Evolutionary conservation across 2,797 vertebrate species (phyloP).

Genomic region (Characodon lateralis): DNA sequence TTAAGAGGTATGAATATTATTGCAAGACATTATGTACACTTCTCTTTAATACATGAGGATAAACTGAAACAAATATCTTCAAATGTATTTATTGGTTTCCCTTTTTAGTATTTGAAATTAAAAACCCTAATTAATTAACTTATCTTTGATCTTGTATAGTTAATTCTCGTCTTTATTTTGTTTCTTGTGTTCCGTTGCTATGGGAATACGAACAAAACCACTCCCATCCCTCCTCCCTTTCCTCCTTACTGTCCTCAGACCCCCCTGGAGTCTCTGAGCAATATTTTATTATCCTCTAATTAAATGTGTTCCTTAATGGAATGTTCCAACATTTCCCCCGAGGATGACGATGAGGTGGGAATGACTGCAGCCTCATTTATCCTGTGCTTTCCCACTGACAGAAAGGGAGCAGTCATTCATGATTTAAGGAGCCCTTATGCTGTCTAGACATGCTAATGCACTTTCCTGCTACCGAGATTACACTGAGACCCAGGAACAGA

Average conservation of each 20-base stretch:
- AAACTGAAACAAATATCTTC: background rate
- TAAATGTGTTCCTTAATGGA: slow-evolving; percentile 78
- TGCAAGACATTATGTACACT: background rate
- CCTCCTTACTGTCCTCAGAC: slow-evolving; percentile 36
- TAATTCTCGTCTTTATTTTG: slow-evolving; percentile 49
- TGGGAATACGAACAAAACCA: slow-evolving; percentile 32
- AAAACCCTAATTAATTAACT: slow-evolving; percentile 25
- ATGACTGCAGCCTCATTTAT: slow-evolving; percentile 65
- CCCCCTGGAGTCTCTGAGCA: slow-evolving; percentile 66
- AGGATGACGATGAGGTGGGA: slow-evolving; percentile 34
- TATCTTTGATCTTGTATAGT: slow-evolving; percentile 40
- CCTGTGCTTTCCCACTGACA: slow-evolving; percentile 59
- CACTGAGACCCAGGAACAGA: slow-evolving; percentile 37
- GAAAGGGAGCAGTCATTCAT: slow-evolving; percentile 77
- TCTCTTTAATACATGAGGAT: no score
- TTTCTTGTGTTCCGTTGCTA: slow-evolving; percentile 29
- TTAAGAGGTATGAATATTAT: background rate
- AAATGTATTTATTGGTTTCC: background rate
- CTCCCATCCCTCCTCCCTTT: slow-evolving; percentile 9
- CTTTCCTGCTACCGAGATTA: slow-evolving; percentile 47
- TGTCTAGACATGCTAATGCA: slow-evolving; percentile 63
- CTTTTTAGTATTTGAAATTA: slow-evolving; percentile 23
- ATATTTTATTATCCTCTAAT: slow-evolving; percentile 79
- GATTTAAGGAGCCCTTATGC: slow-evolving; percentile 69
- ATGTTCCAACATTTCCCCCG: slow-evolving; percentile 71